phyloP scores from a whole-genome alignment of 2,888 invertebrate genomes.

The Dromius quadrimaculatus region DNA sequence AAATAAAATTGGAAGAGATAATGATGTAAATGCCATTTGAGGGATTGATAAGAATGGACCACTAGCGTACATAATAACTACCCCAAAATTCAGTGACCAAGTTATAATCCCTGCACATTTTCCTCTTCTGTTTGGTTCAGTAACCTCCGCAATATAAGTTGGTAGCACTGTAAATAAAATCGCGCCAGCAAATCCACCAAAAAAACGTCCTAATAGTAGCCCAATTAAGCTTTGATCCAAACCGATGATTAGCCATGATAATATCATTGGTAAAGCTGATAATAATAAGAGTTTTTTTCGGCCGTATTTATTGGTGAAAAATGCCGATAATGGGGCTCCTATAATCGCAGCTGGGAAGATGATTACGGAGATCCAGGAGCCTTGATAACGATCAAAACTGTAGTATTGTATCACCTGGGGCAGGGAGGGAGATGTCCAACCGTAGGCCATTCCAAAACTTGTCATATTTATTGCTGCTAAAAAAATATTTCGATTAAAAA shows the following conservation, averaged over 20 bases:
- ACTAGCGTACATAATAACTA: conserved; percentile 68
- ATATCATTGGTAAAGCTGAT: conserved; percentile 72
- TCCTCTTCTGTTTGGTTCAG: conserved; percentile 71
- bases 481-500: conserved; percentile 39
- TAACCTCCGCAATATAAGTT: conserved; percentile 73
- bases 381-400: conserved; percentile 67
- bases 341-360: conserved; percentile 75
- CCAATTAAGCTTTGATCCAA: conserved; percentile 70
- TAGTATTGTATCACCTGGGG: no score
- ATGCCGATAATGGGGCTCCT: conserved; percentile 73
- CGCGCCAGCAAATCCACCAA: conserved; percentile 72
- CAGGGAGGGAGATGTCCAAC: conserved; percentile 74
- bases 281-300: conserved; percentile 73
- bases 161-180: conserved; percentile 66
- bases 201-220: conserved; percentile 69
- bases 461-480: conserved; percentile 62
- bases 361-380: conserved; percentile 75
- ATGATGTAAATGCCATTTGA: conserved; percentile 67
- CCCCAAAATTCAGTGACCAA: conserved; percentile 68
- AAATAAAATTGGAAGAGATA: conserved; percentile 66
- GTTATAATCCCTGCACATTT: conserved; percentile 71
- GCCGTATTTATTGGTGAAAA: conserved; percentile 74
- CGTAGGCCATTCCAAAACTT: conserved; percentile 65
- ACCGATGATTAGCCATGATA: conserved; percentile 75
- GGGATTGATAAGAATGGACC: conserved; percentile 68